phyloP scores from a whole-genome alignment of 2,797 vertebrate genomes.

The Myotis daubentonii region DNA sequence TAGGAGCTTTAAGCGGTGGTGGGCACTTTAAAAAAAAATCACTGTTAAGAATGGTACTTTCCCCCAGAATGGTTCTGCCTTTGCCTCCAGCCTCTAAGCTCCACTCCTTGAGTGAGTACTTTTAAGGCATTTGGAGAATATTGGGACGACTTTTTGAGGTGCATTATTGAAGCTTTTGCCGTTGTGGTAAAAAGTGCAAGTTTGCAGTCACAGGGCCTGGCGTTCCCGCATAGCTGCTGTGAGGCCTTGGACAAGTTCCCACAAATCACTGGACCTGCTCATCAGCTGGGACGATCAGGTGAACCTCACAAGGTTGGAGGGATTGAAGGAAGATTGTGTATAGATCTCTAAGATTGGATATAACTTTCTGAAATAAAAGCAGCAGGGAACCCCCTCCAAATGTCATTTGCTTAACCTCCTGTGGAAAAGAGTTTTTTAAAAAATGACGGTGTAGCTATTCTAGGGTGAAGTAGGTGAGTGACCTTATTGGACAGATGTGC shows the following conservation, averaged over 20 bases:
- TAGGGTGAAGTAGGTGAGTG: neutral
- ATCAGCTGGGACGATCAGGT: neutral
- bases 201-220: neutral
- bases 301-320: neutral
- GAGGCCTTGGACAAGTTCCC: neutral
- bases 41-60: accelerated
- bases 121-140: neutral
- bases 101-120: neutral
- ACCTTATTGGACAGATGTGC: neutral
- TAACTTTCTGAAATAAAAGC: neutral
- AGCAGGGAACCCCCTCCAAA: neutral
- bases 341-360: accelerated
- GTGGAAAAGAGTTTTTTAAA: neutral
- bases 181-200: accelerated
- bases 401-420: neutral
- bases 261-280: neutral
- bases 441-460: neutral
- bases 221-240: neutral
- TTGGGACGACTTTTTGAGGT: neutral
- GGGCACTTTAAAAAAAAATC: neutral
- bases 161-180: neutral
- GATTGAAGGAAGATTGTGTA: neutral
- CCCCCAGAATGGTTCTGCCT: neutral
- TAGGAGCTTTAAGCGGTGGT: neutral
- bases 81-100: neutral